phyloP scores from a whole-genome alignment of 2,888 invertebrate genomes.

The Andrena praecox region DNA sequence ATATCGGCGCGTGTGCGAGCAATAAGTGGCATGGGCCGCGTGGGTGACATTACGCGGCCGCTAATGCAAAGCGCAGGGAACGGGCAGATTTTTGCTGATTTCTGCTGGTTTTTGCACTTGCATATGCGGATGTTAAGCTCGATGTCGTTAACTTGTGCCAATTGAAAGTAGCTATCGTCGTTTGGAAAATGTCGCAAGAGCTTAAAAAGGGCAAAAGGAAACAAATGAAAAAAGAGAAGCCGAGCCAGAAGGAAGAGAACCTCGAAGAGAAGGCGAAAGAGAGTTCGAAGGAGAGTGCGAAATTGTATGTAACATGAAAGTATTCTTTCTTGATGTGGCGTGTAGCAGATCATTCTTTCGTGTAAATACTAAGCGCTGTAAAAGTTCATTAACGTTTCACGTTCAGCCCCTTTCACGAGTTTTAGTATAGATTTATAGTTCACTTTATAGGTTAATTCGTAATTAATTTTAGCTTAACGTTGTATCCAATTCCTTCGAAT shows the following conservation, averaged over 20 bases:
- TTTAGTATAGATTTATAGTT: not conserved
- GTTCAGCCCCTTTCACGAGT: not conserved
- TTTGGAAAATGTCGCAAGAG: slow-evolving; percentile 74
- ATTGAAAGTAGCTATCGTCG: not conserved
- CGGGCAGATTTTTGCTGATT: not conserved
- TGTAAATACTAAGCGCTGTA: not conserved
- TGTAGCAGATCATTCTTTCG: slow-evolving; percentile 4
- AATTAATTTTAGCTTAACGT: not conserved
- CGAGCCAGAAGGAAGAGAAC: slow-evolving; percentile 50
- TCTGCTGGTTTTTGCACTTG: not conserved
- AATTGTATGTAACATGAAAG: slow-evolving; percentile 46
- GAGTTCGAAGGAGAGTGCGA: slow-evolving; percentile 26
- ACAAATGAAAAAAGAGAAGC: slow-evolving; percentile 56
- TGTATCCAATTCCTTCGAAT: not conserved
- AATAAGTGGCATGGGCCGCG: not conserved
- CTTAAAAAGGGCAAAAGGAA: slow-evolving; percentile 62
- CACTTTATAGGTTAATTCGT: slow-evolving; percentile 33
- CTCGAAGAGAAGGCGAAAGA: slow-evolving; percentile 31
- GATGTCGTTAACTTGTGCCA: not conserved
- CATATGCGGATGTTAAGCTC: not conserved
- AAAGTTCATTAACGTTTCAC: not conserved
- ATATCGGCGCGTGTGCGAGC: not conserved
- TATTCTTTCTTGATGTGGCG: not conserved
- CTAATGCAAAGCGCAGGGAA: not conserved
- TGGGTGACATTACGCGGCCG: not conserved